Conservation (phyloP, 2,888 invertebrate genomes). For the Hyalella azteca region DNA sequence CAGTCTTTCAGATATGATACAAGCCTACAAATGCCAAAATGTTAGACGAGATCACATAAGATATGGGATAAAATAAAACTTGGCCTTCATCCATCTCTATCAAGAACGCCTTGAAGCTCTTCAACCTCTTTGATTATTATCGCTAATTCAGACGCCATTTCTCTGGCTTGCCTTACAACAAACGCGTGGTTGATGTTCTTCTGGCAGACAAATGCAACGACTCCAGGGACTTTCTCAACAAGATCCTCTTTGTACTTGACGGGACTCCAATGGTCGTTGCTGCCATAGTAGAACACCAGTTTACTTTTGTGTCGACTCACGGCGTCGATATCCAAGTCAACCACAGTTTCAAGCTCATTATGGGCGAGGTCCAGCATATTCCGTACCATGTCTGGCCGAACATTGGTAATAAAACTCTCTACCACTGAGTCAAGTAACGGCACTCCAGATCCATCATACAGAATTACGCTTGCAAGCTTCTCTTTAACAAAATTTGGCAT, state of each 20-base stretch:
- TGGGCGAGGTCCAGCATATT: slow-evolving; percentile 75
- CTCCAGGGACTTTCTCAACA: slow-evolving; percentile 68
- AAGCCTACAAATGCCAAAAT: too few species aligned
- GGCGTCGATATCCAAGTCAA: slow-evolving; percentile 70
- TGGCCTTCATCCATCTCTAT: too few species aligned
- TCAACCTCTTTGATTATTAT: slow-evolving; percentile 15
- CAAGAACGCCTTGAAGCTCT: not conserved
- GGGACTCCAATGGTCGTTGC: slow-evolving; percentile 84
- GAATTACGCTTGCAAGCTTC: not conserved
- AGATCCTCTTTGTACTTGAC: slow-evolving; percentile 73
- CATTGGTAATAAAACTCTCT: not conserved
- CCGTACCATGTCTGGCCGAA: slow-evolving; percentile 67
- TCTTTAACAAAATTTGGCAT: not conserved
- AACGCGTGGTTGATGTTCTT: slow-evolving; percentile 77
- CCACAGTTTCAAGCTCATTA: slow-evolving; percentile 81
- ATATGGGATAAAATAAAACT: too few species aligned
- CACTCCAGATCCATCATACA: slow-evolving; percentile 8
- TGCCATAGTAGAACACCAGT: slow-evolving; percentile 80
- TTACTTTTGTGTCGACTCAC: slow-evolving; percentile 70
- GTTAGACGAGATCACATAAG: too few species aligned
- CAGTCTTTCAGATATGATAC: too few species aligned
- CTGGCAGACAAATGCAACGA: slow-evolving; percentile 70
- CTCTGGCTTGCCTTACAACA: slow-evolving; percentile 68
- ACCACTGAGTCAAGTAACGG: not conserved
- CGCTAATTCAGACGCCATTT: slow-evolving; percentile 61